phyloP scores from a whole-genome alignment of 2,888 invertebrate species.

The Phyto melanocephala region DNA sequence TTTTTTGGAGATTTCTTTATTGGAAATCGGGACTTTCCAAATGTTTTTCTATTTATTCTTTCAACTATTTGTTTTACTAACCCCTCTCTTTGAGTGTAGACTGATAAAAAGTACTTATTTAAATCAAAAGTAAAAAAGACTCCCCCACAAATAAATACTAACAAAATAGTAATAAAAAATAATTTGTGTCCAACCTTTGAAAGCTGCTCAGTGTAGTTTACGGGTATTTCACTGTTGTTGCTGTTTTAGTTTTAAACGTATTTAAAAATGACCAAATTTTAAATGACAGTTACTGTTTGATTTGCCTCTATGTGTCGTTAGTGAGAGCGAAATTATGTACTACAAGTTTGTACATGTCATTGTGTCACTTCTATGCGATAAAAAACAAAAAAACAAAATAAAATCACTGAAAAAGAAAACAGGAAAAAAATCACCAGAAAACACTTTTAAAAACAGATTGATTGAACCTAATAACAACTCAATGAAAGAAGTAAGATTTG shows the following conservation, averaged over 20 bases:
- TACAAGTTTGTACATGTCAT: slow-evolving; percentile 69
- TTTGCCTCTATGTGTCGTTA: background rate
- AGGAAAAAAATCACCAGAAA: slow-evolving; percentile 69
- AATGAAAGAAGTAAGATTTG: slow-evolving; percentile 25
- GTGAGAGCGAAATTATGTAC: slow-evolving; percentile 34
- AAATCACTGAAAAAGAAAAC: no score
- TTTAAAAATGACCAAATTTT: slow-evolving; percentile 51
- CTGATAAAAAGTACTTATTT: background rate
- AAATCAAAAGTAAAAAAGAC: slow-evolving; percentile 3
- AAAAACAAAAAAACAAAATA: no score
- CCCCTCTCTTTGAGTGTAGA: background rate
- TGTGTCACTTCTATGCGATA: slow-evolving; percentile 27
- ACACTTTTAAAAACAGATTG: slow-evolving; percentile 71
- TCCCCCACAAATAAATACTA: slow-evolving; percentile 46
- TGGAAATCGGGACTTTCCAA: background rate
- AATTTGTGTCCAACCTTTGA: background rate
- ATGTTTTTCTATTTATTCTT: background rate
- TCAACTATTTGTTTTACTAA: background rate
- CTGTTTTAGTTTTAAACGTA: background rate
- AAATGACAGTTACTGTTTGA: slow-evolving; percentile 48
- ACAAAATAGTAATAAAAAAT: background rate
- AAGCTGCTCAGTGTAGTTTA: slow-evolving; percentile 32
- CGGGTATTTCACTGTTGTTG: background rate
- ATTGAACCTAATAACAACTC: slow-evolving; percentile 72
- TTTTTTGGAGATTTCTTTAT: no score